Conservation (phyloP, 2,113 vertebrate genomes). For the Ailurus styani region DNA sequence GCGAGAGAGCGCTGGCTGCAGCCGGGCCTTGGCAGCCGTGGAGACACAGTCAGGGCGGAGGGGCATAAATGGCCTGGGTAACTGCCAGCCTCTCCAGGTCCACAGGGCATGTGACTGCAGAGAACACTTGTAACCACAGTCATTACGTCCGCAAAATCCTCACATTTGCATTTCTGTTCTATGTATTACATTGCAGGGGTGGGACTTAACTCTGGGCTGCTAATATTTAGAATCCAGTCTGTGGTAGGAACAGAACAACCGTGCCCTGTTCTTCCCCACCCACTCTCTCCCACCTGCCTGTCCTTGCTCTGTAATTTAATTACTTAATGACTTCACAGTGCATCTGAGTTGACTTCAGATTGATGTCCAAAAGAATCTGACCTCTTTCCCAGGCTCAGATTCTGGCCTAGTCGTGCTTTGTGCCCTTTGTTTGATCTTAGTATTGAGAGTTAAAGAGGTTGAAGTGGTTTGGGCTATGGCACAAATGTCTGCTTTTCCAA, state of each 20-base stretch:
- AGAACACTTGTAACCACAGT: conserved; percentile 35
- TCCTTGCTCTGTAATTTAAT: neutral
- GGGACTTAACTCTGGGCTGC: neutral
- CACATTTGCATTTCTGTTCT: conserved; percentile 3
- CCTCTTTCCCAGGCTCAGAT: neutral
- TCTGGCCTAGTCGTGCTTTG: neutral
- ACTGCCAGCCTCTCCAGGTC: conserved; percentile 8
- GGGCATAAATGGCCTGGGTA: neutral
- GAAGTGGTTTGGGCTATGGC: neutral
- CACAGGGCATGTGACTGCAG: neutral
- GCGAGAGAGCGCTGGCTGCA: neutral
- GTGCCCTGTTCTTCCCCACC: neutral
- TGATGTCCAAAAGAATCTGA: neutral
- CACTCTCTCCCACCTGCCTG: neutral
- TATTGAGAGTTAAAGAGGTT: neutral
- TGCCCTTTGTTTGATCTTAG: neutral
- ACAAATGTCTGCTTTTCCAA: neutral
- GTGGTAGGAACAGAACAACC: neutral
- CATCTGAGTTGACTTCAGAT: neutral
- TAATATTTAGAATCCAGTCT: neutral
- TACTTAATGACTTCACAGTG: neutral
- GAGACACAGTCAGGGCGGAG: conserved; percentile 1
- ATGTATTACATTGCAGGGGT: neutral
- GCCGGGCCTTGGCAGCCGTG: conserved; percentile 20
- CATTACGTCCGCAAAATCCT: conserved; percentile 19